These are phyloP conservation scores for Mormoops blainvillei DNA, from an alignment of 2,113 vertebrate species.

Conservation along the genomic window DNA sequence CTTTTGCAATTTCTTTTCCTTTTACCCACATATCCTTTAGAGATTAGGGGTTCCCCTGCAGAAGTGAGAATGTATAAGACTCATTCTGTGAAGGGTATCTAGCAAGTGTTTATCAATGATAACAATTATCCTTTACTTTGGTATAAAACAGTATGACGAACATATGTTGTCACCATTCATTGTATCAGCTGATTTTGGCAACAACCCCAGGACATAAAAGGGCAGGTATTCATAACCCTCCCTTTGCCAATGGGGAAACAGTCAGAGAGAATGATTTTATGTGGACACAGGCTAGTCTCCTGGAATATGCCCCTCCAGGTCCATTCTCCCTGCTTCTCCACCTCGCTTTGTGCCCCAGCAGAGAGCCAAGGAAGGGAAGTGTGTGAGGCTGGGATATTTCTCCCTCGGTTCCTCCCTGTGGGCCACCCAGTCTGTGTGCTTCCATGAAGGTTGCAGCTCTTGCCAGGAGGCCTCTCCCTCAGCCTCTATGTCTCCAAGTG, in stretches of 20 bases:
- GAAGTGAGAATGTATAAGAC: not conserved
- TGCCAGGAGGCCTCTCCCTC: not conserved
- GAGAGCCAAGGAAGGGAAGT: not conserved
- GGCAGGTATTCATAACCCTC: not conserved
- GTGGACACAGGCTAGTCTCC: not conserved
- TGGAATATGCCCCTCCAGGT: not conserved
- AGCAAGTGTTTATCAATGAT: not conserved
- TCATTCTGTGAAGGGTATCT: not conserved
- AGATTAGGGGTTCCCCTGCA: not conserved
- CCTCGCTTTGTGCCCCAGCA: not conserved
- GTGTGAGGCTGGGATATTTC: not conserved
- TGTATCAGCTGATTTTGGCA: not conserved
- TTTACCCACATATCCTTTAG: not conserved
- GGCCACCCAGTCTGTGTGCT: not conserved
- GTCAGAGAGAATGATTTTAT: not conserved
- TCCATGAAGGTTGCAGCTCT: not conserved
- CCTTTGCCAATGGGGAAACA: not conserved
- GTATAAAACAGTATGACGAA: not conserved
- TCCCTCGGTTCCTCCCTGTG: not conserved
- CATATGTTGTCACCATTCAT: fast-evolving
- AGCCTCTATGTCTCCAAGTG: not conserved
- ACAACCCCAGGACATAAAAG: not conserved
- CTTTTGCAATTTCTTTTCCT: not conserved
- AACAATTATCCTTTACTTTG: not conserved
- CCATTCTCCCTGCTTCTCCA: not conserved